Conservation (phyloP, 2,797 vertebrate species). For the Rhinophrynus dorsalis region DNA sequence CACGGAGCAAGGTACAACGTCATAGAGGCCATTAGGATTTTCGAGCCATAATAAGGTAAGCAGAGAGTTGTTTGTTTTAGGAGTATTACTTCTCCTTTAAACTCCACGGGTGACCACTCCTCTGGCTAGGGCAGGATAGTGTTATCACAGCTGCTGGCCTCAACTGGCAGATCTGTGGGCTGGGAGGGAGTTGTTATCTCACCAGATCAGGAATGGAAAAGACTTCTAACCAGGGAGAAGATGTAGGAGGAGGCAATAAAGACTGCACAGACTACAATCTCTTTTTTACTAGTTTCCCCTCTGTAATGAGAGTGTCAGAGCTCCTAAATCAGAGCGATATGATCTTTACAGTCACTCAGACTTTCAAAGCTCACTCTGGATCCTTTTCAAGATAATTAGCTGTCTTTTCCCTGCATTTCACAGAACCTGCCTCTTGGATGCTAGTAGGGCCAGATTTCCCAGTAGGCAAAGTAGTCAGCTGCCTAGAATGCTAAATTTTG, state of each 20-base stretch:
- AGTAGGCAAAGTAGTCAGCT: no score
- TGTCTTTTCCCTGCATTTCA: no score
- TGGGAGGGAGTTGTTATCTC: conserved; percentile 47
- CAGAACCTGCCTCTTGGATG: no score
- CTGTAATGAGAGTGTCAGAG: background rate
- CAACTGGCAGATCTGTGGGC: conserved; percentile 40
- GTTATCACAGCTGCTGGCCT: conserved; percentile 61
- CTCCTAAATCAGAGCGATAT: background rate
- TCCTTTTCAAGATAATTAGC: no score
- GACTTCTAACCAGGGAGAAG: conserved; percentile 46
- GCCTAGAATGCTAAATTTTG: no score
- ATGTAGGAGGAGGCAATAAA: conserved; percentile 55
- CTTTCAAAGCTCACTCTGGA: no score
- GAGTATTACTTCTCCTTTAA: no score
- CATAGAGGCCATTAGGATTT: no score
- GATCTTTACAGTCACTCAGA: background rate
- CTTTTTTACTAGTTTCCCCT: background rate
- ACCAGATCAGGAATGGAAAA: conserved; percentile 51
- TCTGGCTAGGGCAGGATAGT: conserved; percentile 51
- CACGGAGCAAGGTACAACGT: no score
- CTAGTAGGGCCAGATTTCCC: no score
- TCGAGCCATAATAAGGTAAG: no score
- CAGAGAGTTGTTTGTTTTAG: no score
- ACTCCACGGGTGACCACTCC: conserved; percentile 50
- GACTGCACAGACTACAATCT: conserved; percentile 35